These are phyloP conservation scores for Artemia sp. DNA, from an alignment of 2,888 invertebrate genomes.

Conservation along the genomic window DNA sequence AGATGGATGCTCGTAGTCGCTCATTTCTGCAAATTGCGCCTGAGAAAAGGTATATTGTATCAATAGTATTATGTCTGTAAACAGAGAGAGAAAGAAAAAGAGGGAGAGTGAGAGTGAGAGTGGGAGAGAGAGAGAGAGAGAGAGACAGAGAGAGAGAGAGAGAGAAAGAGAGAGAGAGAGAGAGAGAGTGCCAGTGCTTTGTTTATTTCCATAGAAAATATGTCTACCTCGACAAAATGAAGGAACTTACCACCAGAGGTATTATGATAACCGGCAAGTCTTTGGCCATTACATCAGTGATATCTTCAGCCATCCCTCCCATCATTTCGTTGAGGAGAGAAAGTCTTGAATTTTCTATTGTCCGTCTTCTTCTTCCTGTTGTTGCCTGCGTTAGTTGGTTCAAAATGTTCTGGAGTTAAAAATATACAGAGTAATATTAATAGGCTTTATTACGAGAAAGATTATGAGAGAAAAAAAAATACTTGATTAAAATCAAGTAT, in stretches of 20 bases:
- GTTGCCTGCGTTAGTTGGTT: slow-evolving; percentile 4
- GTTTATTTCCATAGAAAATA: too few relatives aligned
- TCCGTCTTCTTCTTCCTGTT: neutral
- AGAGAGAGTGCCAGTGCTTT: too few relatives aligned
- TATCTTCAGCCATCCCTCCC: neutral
- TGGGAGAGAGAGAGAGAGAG: too few relatives aligned
- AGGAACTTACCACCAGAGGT: neutral
- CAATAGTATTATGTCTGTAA: neutral
- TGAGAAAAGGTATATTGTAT: neutral
- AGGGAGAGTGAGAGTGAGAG: too few relatives aligned
- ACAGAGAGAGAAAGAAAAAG: too few relatives aligned
- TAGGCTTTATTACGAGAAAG: too few relatives aligned
- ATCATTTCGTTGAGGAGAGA: neutral
- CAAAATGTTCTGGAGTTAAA: neutral
- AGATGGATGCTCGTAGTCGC: slow-evolving; percentile 14
- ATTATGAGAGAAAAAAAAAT: too few relatives aligned
- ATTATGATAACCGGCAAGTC: neutral
- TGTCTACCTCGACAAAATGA: too few relatives aligned
- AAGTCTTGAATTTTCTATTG: neutral
- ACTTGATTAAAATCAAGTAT: too few relatives aligned
- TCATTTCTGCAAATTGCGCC: slow-evolving; percentile 18
- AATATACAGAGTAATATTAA: too few relatives aligned
- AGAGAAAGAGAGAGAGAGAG: too few relatives aligned
- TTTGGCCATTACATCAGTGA: slow-evolving; percentile 5
- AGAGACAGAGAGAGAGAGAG: too few relatives aligned